Percentiles rank a stretch among this genome's conserved stretches.
Evolutionary conservation across 2,888 invertebrate species (phyloP).

Genomic region (Hypsopygia costalis): DNA sequence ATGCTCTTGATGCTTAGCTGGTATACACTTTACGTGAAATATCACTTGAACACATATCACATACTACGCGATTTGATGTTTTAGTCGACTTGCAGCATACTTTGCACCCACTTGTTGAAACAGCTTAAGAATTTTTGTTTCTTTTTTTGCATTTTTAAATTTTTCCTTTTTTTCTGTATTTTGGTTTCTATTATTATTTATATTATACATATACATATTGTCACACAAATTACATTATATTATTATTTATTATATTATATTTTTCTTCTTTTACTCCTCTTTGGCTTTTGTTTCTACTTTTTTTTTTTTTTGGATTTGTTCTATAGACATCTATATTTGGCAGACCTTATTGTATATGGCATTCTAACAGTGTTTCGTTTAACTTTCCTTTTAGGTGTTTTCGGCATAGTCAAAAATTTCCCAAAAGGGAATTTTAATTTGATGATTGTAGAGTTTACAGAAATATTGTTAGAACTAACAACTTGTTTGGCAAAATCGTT

Average conservation of each 20-base stretch:
- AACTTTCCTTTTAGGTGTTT: conserved; percentile 10
- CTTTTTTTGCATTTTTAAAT: conserved; percentile 5
- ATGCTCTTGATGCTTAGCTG: too few relatives aligned
- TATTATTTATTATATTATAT: too few relatives aligned
- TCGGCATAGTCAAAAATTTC: conserved; percentile 9
- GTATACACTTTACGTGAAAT: too few relatives aligned
- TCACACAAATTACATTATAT: too few relatives aligned
- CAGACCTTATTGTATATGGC: conserved; percentile 8
- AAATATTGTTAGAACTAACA: too few relatives aligned
- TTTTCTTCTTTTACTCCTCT: conserved; percentile 8
- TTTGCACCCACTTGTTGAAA: conserved; percentile 11
- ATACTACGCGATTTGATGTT: conserved; percentile 10
- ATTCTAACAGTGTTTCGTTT: conserved; percentile 10
- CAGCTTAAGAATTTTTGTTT: conserved; percentile 1
- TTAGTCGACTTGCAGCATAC: conserved; percentile 13
- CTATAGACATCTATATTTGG: conserved; percentile 9
- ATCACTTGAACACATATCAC: too few relatives aligned
- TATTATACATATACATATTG: too few relatives aligned
- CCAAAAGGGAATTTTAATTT: conserved; percentile 8
- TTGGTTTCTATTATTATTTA: conserved; percentile 10
- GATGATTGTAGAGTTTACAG: too few relatives aligned
- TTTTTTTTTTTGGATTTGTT: conserved; percentile 8
- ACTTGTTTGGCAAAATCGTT: too few relatives aligned
- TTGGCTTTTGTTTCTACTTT: conserved; percentile 3
- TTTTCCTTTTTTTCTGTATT: conserved; percentile 6